Evolutionary conservation across 2,797 vertebrate genomes (phyloP).

Genomic region (Taeniopygia guttata): DNA sequence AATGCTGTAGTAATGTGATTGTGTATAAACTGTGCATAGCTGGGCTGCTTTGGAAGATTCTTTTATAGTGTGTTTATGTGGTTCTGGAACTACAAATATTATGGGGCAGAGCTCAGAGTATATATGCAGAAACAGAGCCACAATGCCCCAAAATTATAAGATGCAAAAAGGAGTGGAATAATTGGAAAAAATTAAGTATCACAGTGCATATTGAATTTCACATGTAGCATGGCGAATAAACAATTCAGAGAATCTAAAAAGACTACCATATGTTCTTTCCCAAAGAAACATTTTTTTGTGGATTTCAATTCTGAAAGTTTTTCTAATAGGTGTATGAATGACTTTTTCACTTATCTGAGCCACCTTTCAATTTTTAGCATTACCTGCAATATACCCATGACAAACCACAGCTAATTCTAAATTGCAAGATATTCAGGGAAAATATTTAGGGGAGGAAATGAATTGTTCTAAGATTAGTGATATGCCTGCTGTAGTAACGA

Average conservation of each 20-base stretch:
- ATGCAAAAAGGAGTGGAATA: not conserved
- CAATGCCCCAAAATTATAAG: not conserved
- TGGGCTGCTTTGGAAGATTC: not conserved
- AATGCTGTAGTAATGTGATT: not conserved
- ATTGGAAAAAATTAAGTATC: not conserved
- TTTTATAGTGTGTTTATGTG: not conserved
- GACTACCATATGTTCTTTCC: not conserved
- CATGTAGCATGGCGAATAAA: not conserved
- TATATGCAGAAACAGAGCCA: not conserved
- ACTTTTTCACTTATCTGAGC: not conserved
- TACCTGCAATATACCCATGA: not conserved
- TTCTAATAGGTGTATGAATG: not conserved
- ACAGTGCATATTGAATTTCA: not conserved
- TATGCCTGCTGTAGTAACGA: not conserved
- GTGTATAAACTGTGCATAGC: accelerated
- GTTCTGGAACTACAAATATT: not conserved
- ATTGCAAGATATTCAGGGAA: not conserved
- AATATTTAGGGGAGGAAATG: not conserved
- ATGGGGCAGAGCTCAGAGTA: not conserved
- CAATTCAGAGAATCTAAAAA: not conserved
- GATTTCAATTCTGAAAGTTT: not conserved
- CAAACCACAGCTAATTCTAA: not conserved
- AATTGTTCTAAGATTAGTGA: not conserved
- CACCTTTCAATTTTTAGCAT: not conserved
- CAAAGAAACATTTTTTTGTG: not conserved